A percentile compares a stretch with the other conserved stretches of the same genome.
phyloP scores from a whole-genome alignment of 2,113 vertebrate species.

The Psephotus haematonotus region DNA sequence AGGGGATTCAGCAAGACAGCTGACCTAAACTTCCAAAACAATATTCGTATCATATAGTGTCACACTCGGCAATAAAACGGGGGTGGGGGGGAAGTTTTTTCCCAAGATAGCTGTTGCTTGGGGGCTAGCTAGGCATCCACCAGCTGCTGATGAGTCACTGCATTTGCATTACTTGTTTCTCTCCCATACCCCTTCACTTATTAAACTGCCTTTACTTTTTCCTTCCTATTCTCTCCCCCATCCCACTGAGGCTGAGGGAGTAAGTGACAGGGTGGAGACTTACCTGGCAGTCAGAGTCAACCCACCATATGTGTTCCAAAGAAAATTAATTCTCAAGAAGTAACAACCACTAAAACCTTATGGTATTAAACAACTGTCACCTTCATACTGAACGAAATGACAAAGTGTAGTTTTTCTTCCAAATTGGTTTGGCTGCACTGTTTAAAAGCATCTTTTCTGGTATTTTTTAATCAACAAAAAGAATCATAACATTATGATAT shows the following conservation, averaged over 20 bases:
- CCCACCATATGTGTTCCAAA: background rate
- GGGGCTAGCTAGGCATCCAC: background rate
- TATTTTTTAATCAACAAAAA: background rate
- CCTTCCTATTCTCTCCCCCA: background rate
- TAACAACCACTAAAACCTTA: background rate
- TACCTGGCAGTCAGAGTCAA: background rate
- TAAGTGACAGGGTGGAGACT: rapidly evolving
- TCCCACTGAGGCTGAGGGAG: background rate
- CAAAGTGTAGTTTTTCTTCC: background rate
- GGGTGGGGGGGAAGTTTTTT: background rate
- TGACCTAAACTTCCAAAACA: background rate
- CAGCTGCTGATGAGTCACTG: background rate
- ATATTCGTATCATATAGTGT: background rate
- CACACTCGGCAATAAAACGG: background rate
- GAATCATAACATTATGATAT: background rate
- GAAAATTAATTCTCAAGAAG: background rate
- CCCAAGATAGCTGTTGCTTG: background rate
- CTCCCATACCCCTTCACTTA: background rate
- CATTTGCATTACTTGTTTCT: background rate
- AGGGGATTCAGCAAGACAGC: background rate
- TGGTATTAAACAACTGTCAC: background rate
- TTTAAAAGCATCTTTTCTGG: background rate
- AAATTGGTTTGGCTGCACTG: background rate
- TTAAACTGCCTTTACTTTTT: background rate
- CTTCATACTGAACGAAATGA: background rate